Evolutionary conservation across 2,888 invertebrate genomes (phyloP).

Genomic region (Calliopum simillimum): DNA sequence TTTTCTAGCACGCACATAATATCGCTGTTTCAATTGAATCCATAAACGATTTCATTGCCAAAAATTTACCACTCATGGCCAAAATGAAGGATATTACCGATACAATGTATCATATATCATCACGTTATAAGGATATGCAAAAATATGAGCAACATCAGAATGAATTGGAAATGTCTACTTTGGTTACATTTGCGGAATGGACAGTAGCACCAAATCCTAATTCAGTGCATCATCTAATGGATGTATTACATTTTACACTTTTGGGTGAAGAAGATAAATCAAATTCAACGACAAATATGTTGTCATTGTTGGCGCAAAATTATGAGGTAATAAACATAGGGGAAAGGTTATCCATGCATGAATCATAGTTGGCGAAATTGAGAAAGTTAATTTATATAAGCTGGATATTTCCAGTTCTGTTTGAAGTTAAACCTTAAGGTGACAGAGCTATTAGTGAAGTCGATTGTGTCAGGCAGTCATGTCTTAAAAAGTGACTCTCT

Average conservation of each 20-base stretch:
- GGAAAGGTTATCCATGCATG: background rate
- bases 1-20: constrained; percentile 57
- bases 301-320: constrained; percentile 51
- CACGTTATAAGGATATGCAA: constrained; percentile 73
- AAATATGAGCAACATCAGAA: constrained; percentile 70
- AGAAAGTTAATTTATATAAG: too few relatives aligned
- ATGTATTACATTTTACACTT: constrained; percentile 75
- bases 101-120: constrained; percentile 72
- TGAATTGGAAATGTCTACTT: constrained; percentile 73
- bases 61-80: constrained; percentile 71
- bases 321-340: constrained; percentile 57
- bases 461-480: too few relatives aligned
- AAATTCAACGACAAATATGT: constrained; percentile 50
- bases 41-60: constrained; percentile 56
- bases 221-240: constrained; percentile 75
- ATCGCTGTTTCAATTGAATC: constrained; percentile 63
- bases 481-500: too few relatives aligned
- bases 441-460: too few relatives aligned
- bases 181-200: constrained; percentile 78
- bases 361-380: too few relatives aligned
- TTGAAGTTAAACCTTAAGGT: constrained; percentile 19
- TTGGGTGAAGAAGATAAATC: constrained; percentile 66
- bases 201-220: constrained; percentile 76
- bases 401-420: too few relatives aligned
- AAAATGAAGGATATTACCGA: constrained; percentile 74